phyloP scores from a whole-genome alignment of 2,888 invertebrate species.

The Micropterix aruncella region DNA sequence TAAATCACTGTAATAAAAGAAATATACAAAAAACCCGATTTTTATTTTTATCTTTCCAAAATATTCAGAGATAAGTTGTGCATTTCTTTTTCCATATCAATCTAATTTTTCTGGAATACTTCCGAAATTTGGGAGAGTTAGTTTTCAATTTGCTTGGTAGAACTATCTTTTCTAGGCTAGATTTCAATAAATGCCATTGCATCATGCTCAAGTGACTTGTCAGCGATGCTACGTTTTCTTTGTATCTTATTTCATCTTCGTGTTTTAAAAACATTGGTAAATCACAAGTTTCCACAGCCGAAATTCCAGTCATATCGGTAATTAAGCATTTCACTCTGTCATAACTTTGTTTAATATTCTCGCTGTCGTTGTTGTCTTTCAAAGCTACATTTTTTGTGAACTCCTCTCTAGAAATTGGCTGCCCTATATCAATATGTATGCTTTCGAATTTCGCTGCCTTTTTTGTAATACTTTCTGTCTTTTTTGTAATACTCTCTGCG shows the following conservation, averaged over 20 bases:
- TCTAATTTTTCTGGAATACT: conserved; percentile 25
- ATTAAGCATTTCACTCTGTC: background rate
- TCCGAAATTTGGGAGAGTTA: conserved; percentile 13
- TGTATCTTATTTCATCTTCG: conserved; percentile 26
- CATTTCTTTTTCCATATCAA: conserved; percentile 34
- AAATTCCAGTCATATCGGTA: background rate
- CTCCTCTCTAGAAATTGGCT: conserved; percentile 6
- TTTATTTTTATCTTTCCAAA: too few species aligned
- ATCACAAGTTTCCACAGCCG: conserved; percentile 9
- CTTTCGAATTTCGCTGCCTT: too few species aligned
- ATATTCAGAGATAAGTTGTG: too few species aligned
- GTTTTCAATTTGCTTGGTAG: conserved; percentile 15
- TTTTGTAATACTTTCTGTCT: too few species aligned
- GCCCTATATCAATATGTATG: conserved; percentile 4
- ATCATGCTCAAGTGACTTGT: conserved; percentile 34
- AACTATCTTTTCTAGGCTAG: conserved; percentile 20
- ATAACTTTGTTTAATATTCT: background rate
- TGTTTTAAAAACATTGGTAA: conserved; percentile 22
- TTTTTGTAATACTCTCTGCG: too few species aligned
- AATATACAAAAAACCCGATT: too few species aligned
- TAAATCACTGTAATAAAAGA: background rate
- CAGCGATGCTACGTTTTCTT: conserved; percentile 19
- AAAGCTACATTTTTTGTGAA: conserved; percentile 6
- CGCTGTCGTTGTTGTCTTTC: background rate
- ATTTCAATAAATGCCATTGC: conserved; percentile 39